A percentile compares a stretch with the other conserved stretches of the same genome.
phyloP scores from a whole-genome alignment of 2,797 vertebrate genomes.

The Epinephelus awoara region DNA sequence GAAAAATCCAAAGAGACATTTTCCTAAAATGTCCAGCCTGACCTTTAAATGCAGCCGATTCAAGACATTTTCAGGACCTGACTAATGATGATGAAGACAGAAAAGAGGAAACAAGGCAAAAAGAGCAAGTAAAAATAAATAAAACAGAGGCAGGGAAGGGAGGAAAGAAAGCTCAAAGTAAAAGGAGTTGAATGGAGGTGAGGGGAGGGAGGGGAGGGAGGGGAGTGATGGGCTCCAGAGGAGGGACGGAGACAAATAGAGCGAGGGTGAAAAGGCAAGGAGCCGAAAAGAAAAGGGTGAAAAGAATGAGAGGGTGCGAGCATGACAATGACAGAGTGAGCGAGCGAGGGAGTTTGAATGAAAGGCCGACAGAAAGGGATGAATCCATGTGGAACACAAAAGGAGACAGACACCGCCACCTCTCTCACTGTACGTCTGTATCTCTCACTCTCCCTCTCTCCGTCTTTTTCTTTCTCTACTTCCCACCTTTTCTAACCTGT shows the following conservation, averaged over 20 bases:
- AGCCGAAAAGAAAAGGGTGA: conserved; percentile 47
- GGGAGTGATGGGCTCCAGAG: conserved; percentile 45
- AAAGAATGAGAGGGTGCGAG: conserved; percentile 56
- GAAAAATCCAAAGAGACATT: neutral
- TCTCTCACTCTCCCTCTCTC: conserved; percentile 13
- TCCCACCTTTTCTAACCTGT: conserved; percentile 13
- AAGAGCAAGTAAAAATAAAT: conserved; percentile 2
- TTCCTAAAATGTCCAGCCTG: neutral
- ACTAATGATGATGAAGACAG: neutral
- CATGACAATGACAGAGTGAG: conserved; percentile 64
- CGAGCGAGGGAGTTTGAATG: conserved; percentile 59
- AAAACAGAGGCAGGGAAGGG: neutral
- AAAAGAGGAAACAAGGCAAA: neutral
- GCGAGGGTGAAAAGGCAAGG: conserved; percentile 62
- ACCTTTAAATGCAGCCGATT: neutral
- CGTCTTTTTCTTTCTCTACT: neutral
- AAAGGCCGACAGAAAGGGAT: conserved; percentile 63
- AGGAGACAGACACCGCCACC: conserved; percentile 56
- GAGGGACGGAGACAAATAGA: conserved; percentile 47
- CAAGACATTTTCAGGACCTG: neutral
- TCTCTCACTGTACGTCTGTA: conserved; percentile 41
- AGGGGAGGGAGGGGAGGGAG: conserved; percentile 33
- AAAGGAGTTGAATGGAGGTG: conserved; percentile 46
- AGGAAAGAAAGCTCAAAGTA: conserved; percentile 10
- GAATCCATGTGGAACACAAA: conserved; percentile 75